These are phyloP conservation scores for Silurus lanzhouensis DNA, from an alignment of 2,797 vertebrate genomes.

Conservation along the genomic window DNA sequence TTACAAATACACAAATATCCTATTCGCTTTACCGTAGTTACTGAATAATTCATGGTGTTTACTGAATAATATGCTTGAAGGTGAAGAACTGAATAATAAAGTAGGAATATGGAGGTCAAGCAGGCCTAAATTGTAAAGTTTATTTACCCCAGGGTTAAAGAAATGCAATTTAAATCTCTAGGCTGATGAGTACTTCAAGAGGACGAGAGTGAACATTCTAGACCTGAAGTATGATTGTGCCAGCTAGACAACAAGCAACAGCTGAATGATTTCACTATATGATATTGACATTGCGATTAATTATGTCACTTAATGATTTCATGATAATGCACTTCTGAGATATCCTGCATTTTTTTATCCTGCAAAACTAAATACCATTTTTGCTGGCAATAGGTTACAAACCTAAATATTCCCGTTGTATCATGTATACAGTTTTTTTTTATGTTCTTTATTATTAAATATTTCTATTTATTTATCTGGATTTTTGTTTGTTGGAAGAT, in stretches of 20 bases:
- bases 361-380: not conserved
- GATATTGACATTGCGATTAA: not conserved
- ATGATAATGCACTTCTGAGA: not conserved
- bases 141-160: not conserved
- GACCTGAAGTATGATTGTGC: not conserved
- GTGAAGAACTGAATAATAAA: conserved; percentile 8
- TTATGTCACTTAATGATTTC: not conserved
- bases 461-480: no score
- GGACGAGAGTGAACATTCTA: not conserved
- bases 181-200: not conserved
- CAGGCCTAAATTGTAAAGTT: not conserved
- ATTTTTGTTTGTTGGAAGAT: no score
- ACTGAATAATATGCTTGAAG: conserved; percentile 3
- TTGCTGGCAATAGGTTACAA: not conserved
- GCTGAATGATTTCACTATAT: not conserved
- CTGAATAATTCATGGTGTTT: conserved; percentile 16
- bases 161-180: not conserved
- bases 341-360: not conserved
- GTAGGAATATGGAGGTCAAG: not conserved
- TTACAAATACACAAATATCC: not conserved
- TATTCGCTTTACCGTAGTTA: not conserved
- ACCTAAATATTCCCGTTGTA: not conserved
- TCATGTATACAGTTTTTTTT: no score
- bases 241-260: not conserved
- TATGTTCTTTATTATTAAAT: no score